Evolutionary conservation across 1,140 invertebrate genomes (phyloP).

Genomic region (Plectrocnemia conspersa): DNA sequence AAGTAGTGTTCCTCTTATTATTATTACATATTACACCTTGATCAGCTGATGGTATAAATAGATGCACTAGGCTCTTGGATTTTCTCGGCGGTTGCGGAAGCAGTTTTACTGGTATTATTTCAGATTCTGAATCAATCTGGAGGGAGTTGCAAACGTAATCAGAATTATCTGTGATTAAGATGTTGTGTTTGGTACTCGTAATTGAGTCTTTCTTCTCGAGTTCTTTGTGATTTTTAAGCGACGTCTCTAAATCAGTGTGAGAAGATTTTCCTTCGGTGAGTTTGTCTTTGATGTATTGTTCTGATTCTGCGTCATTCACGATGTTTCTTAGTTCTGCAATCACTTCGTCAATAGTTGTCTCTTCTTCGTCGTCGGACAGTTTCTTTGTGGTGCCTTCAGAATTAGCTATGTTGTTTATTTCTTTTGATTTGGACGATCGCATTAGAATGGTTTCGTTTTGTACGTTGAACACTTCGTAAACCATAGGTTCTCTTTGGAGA

Average conservation of each 20-base stretch:
- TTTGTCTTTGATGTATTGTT: slow-evolving; percentile 56
- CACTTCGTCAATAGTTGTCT: slow-evolving; percentile 82
- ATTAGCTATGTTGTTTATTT: slow-evolving; percentile 38
- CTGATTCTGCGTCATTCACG: slow-evolving; percentile 75
- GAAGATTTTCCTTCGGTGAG: slow-evolving; percentile 45
- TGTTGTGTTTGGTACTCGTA: slow-evolving; percentile 49
- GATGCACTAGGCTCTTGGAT: slow-evolving; percentile 54
- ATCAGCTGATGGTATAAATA: slow-evolving; percentile 49
- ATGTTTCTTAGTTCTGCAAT: slow-evolving; percentile 81
- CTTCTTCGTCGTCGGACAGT: slow-evolving; percentile 63
- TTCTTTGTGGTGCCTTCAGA: slow-evolving; percentile 47
- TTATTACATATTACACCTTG: slow-evolving; percentile 46
- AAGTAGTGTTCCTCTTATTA: slow-evolving; percentile 53
- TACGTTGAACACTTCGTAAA: slow-evolving; percentile 59
- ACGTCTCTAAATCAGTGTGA: slow-evolving; percentile 43
- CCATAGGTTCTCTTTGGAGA: slow-evolving; percentile 54
- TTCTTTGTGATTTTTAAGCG: slow-evolving; percentile 41
- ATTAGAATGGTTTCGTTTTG: slow-evolving; percentile 56
- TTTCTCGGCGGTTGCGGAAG: slow-evolving; percentile 59
- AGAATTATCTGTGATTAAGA: slow-evolving; percentile 45
- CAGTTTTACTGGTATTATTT: slow-evolving; percentile 60
- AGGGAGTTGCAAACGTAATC: slow-evolving; percentile 39
- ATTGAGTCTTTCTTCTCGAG: slow-evolving; percentile 49
- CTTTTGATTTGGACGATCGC: slow-evolving; percentile 44
- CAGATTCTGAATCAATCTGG: slow-evolving; percentile 47